Evolutionary conservation across 92 coral and sea anemone species (phyloP), one percentile per base, ranked within the genome.

Genomic region (Siderastrea radians): DNA sequence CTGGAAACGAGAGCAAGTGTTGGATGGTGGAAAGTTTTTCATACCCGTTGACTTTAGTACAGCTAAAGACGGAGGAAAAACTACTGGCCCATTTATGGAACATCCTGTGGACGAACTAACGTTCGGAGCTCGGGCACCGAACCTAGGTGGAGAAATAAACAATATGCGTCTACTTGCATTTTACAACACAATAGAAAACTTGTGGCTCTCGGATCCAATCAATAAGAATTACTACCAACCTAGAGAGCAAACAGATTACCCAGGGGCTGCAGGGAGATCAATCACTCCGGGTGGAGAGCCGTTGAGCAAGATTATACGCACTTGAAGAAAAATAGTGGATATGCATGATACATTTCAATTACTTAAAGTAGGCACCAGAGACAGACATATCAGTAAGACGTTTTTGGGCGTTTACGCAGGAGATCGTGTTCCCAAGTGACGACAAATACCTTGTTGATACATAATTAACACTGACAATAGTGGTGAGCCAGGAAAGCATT

Each of bases 11-110:
- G 50, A 68, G 10, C 74, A 68, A 68, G 74, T 68, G 50, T 3
- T 68, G 26, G 74, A 68, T 4, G 53, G 74, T 45, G 74, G 74
- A 3, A 68, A 68, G n/a, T 68, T 46, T 68, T 43, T 68, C 52
- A 68, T 68, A 43, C 74, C 74, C 14, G 74, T 68, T 6, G 74
- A 68, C 74, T 68, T 68, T 14, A 68, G 74, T 13, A 68, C 74
- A 11, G 74, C 74, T 10, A 68, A 68, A 68, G 53, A 68, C 5
- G 74, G 53, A 13, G 74, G 74, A 9, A 68, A 68, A 46, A 68
- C 74, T 68, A 68, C 53, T 1, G 74, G 74, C 17, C 74, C 74
- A 1, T 68, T 68, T 68, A 68, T 46, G 74, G 74, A 68, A 46
- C 74, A 46, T 5, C 50, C 74, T 4, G 74, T 68, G 74, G 74